Conservation (phyloP, 2,888 invertebrate genomes). For the Diloba caeruleocephala region DNA sequence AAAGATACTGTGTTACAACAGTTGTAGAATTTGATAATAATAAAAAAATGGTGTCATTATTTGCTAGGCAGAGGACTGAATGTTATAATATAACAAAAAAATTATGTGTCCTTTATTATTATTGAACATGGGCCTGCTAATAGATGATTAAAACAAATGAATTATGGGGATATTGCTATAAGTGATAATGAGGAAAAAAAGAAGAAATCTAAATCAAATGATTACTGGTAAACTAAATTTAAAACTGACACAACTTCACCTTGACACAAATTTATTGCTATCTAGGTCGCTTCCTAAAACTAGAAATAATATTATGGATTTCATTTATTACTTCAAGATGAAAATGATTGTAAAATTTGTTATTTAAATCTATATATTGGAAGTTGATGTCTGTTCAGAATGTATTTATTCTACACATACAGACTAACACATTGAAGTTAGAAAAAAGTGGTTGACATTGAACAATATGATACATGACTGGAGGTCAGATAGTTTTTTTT, state of each 20-base stretch:
- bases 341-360: too few species aligned
- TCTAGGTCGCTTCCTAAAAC: slow-evolving; percentile 54
- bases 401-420: not conserved
- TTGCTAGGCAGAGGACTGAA: too few species aligned
- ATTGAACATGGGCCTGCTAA: too few species aligned
- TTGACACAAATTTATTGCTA: slow-evolving; percentile 69
- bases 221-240: slow-evolving; percentile 23
- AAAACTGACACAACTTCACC: slow-evolving; percentile 55
- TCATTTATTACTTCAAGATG: slow-evolving; percentile 25
- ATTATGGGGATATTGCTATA: too few species aligned
- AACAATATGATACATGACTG: not conserved
- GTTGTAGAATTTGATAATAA: too few species aligned
- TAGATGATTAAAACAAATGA: too few species aligned
- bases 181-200: not conserved
- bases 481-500: not conserved
- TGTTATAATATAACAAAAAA: too few species aligned
- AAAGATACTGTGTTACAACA: too few species aligned
- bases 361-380: slow-evolving; percentile 1
- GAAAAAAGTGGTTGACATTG: slow-evolving; percentile 21
- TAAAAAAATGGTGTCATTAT: too few species aligned
- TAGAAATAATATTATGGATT: slow-evolving; percentile 15
- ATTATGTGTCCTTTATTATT: too few species aligned
- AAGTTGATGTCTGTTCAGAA: slow-evolving; percentile 1
- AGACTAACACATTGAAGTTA: not conserved
- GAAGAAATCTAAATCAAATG: not conserved